Evolutionary conservation across 2,888 invertebrate species (phyloP).

Genomic region (Stictocephala bisonia): DNA sequence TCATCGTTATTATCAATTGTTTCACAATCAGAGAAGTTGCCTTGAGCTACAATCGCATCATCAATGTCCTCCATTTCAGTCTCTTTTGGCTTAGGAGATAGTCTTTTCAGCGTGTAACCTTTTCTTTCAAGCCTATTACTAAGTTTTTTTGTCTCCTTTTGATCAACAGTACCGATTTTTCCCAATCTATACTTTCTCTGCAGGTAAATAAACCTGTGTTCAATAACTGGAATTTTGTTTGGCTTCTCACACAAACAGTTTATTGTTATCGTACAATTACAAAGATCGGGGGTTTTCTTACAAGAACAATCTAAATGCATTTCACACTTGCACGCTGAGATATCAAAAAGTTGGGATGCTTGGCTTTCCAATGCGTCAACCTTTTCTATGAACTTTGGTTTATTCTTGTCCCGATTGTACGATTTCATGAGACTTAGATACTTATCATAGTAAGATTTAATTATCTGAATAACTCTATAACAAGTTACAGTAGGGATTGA

Average conservation of each 20-base stretch:
- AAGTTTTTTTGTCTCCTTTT: constrained; percentile 11
- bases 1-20: constrained; percentile 21
- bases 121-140: constrained; percentile 12
- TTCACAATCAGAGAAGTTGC: constrained; percentile 3
- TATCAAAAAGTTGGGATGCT: constrained; percentile 28
- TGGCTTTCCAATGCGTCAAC: constrained; percentile 33
- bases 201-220: constrained; percentile 31
- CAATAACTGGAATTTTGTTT: constrained; percentile 31
- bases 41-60: constrained; percentile 4
- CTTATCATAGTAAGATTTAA: constrained; percentile 39
- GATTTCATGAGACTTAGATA: constrained; percentile 33
- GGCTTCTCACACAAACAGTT: constrained; percentile 3
- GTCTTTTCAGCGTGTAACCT: constrained; percentile 12
- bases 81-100: constrained; percentile 22
- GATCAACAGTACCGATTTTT: constrained; percentile 15
- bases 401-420: constrained; percentile 31
- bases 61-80: constrained; percentile 25
- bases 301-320: neutral
- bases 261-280: constrained; percentile 25
- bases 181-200: constrained; percentile 28
- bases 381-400: constrained; percentile 34
- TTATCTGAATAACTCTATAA: constrained; percentile 23
- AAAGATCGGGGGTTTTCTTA: constrained; percentile 25
- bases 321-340: constrained; percentile 5
- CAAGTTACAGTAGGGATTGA: constrained; percentile 37